Conservation (phyloP, 2,113 vertebrate genomes). For the Albula goreensis region DNA sequence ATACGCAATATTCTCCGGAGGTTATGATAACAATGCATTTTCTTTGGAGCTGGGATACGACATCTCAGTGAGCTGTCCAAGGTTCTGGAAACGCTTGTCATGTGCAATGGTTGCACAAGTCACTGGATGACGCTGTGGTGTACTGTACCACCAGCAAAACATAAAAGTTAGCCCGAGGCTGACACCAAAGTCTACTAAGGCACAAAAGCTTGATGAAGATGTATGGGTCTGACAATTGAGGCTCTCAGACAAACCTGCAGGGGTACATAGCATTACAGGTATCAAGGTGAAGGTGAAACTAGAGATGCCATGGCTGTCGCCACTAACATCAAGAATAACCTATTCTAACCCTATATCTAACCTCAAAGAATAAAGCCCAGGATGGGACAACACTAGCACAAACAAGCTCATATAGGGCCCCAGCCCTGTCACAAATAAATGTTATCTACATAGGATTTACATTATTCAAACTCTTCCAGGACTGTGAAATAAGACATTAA, state of each 20-base stretch:
- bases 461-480: neutral
- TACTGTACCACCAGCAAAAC: slow-evolving; percentile 15
- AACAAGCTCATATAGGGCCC: neutral
- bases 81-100: neutral
- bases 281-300: slow-evolving; percentile 35
- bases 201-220: slow-evolving; percentile 24
- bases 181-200: slow-evolving; percentile 41
- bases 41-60: too few species aligned
- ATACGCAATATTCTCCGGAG: too few species aligned
- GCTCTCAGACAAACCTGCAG: slow-evolving; percentile 12
- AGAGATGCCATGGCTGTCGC: neutral
- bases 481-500: neutral
- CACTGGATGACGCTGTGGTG: neutral
- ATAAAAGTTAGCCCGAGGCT: slow-evolving; percentile 40
- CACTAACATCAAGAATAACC: neutral
- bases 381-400: neutral
- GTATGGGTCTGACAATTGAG: slow-evolving; percentile 25
- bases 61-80: neutral
- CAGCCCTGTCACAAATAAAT: neutral
- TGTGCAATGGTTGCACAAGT: neutral
- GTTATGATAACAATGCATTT: too few species aligned
- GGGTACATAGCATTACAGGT: slow-evolving; percentile 24
- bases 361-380: neutral
- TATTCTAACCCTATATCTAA: too few species aligned
- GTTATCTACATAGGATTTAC: neutral